Evolutionary conservation across 2,113 vertebrate species (phyloP), one percentile per base, ranked within the genome.

Genomic region (Oreotragus oreotragus): DNA sequence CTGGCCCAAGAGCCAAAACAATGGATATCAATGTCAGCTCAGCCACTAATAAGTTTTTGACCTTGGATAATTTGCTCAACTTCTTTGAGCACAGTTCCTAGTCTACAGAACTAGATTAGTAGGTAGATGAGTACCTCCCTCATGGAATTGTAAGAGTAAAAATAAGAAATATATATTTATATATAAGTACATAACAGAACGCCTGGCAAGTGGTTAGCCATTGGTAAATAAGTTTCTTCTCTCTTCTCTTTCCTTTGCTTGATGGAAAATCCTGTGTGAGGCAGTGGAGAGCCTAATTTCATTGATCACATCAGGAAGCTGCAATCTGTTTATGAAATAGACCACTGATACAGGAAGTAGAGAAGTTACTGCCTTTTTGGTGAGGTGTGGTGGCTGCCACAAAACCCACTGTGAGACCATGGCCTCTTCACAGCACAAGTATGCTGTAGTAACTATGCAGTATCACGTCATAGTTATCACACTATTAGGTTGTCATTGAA

Each of bases 401-500:
- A 27, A 43, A 15, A 33, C 19, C 21, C 13, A 7, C 45, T 45
- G 60, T 33, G 23, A 77, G 30, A 43, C 60, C 10, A 7, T 0
- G 0, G 6, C 13, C 60, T 39, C 5, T 36, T 51, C 28, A 7
- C 12, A 76, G 19, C 21, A 5, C 17, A 16, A 58, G 23, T 19
- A 6, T 17, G 13, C 8, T 3, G 12, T 19, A 25, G 16, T 58
- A 23, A 36, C 16, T 45, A 13, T 14, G 11, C 3, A n/a, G 27
- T 10, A 6, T 25, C 7, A 7, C 1, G 6, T 15, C 43, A 2
- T 2, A 5, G 6, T n/a, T 47, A 23, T 53, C 55, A 39, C 2
- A 12, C 10, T 21, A 15, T 21, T 45, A 19, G 5, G 28, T 19
- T n/a, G 53, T 28, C n/a, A 17, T 0, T 21, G 16, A 58, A 58